Base-by-base conservation (phyloP, 2,888 invertebrate species). In the Tachina fera region DNA sequence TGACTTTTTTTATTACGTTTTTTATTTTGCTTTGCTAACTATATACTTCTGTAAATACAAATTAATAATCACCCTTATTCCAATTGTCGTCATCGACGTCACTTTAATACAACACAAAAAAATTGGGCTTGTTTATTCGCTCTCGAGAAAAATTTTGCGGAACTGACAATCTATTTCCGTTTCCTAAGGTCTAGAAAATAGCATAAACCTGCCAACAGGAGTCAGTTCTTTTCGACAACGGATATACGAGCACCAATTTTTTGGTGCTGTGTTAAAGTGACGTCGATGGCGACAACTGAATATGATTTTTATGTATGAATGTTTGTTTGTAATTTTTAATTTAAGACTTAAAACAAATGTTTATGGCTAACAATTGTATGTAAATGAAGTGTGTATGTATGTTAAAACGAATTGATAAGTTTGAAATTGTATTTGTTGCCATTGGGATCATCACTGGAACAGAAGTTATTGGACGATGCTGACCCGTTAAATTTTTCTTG, bases 341-440 rank as follows among this genome's bases (percentile, higher is more conserved):
- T 53, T 75, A 75, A 79, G 84, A 65, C 77, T 83, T 84, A 86
- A 85, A 76, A 83, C 56, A 84, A 87, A 87, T 65, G 31, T 65
- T 71, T 83, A 83, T 75, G 83, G 82, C 79, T 70, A 87, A 84
- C 70, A 81, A 58, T 31, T 71, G 11, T 51, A 72, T 71, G 11
- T 51, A 72, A 68, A 79, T 51, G n/a, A 41, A 87, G 83, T 84
- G 84, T 49, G 47, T 13, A 14, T n/a, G 9, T 84, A 84, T 86
- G 90, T 88, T 92, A 92, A 89, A 91, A 92, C 58, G 92, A 89
- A 87, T 92, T 91, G 22, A 92, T 88, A 41, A 89, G 85, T 77
- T 88, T 83, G 72, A 87, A 84, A 81, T 79, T 85, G 74, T 82
- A 80, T 61, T 79, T 71, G 56, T 49, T 83, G 13, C 79, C 75